Evolutionary conservation across 2,113 vertebrate genomes (phyloP).

Genomic region (Typhlomys cinereus): DNA sequence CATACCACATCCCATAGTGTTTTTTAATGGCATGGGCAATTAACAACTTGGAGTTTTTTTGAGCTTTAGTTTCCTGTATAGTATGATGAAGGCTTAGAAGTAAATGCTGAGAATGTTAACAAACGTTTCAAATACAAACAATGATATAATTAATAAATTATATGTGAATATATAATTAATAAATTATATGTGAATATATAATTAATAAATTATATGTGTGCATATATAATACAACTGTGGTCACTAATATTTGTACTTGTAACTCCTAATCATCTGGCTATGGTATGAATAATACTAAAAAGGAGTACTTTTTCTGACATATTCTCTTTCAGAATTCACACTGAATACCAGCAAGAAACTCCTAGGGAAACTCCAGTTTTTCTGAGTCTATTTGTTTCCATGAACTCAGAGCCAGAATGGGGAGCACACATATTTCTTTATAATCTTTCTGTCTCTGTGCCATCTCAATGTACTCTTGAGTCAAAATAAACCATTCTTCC

Average conservation of each 20-base stretch:
- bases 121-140: neutral
- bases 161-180: neutral
- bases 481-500: neutral
- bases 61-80: neutral
- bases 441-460: no score
- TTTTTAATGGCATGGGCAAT: neutral
- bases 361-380: neutral
- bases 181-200: neutral
- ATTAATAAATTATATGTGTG: slow-evolving; percentile 25
- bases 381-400: no score
- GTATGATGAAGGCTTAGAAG: neutral
- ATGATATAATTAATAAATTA: neutral
- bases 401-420: no score
- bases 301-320: neutral
- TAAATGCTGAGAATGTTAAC: neutral
- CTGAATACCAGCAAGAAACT: neutral
- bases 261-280: neutral
- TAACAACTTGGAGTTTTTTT: neutral
- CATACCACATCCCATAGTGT: neutral
- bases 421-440: no score
- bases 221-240: neutral
- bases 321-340: neutral
- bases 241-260: neutral
- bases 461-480: no score
- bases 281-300: neutral